phyloP scores from a whole-genome alignment of 2,113 vertebrate species.

The Brienomyrus longianalis region DNA sequence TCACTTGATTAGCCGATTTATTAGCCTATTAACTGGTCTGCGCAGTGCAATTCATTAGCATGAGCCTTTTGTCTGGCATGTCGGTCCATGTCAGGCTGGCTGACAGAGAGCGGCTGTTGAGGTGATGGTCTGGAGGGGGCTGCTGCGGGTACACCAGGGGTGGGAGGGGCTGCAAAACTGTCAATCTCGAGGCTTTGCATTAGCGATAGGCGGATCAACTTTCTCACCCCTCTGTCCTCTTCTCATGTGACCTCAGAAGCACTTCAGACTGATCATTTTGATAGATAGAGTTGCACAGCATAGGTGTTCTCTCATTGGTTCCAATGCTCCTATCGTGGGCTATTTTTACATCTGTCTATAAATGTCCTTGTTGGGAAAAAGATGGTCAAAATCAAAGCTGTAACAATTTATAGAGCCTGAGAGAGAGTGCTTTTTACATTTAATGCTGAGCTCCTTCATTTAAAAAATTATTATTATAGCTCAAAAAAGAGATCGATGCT shows the following conservation, averaged over 20 bases:
- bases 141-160: not conserved
- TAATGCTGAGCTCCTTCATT: not conserved
- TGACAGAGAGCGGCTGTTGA: not conserved
- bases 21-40: slow-evolving; percentile 9
- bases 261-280: not conserved
- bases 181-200: not conserved
- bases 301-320: not conserved
- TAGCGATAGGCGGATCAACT: not conserved
- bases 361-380: not conserved
- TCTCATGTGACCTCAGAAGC: not conserved
- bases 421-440: not conserved
- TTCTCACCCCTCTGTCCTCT: not conserved
- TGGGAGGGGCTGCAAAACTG: not conserved
- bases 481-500: slow-evolving; percentile 2
- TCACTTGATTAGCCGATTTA: slow-evolving; percentile 1
- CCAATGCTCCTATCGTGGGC: not conserved
- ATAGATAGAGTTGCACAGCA: not conserved
- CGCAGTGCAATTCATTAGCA: not conserved
- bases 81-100: not conserved
- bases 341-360: slow-evolving; percentile 4
- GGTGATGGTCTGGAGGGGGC: not conserved
- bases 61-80: not conserved
- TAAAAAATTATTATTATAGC: slow-evolving; percentile 1
- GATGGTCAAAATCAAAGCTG: slow-evolving; percentile 1
- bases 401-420: not conserved